Percentiles rank a stretch among this genome's conserved stretches.
These are phyloP conservation scores for Equus przewalskii DNA, from an alignment of 2,113 vertebrate species.

Conservation along the genomic window DNA sequence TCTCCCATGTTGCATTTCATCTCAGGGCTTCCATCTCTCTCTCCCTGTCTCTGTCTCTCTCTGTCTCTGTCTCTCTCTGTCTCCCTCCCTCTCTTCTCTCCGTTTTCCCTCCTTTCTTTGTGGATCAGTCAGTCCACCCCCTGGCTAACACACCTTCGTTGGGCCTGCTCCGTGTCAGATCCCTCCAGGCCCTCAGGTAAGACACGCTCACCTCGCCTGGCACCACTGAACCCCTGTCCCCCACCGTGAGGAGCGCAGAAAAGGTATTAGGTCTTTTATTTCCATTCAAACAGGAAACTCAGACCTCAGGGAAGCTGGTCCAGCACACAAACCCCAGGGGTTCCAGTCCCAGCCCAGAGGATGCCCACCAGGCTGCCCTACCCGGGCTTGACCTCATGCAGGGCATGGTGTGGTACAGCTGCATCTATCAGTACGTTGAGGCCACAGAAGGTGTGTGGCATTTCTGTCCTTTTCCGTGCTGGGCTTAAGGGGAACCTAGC, in stretches of 20 bases:
- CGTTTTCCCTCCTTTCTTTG: background rate
- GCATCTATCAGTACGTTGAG: rapidly evolving
- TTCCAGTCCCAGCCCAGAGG: background rate
- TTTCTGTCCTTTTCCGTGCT: rapidly evolving
- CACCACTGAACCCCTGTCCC: background rate
- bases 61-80: too few relatives aligned
- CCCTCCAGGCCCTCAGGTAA: background rate
- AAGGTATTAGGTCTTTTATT: background rate
- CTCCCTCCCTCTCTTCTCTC: background rate
- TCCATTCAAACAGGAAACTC: background rate
- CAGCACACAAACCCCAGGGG: rapidly evolving
- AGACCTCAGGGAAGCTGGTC: rapidly evolving
- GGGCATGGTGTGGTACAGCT: rapidly evolving
- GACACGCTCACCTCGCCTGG: background rate
- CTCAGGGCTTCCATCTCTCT: too few relatives aligned
- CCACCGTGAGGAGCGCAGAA: background rate
- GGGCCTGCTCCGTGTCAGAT: too few relatives aligned
- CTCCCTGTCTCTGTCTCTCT: background rate
- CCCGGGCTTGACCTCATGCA: rapidly evolving
- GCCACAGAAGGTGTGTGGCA: rapidly evolving
- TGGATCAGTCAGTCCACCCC: background rate
- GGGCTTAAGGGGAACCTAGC: background rate
- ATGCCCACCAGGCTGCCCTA: rapidly evolving
- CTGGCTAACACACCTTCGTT: rapidly evolving
- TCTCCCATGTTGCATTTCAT: background rate